Conservation (phyloP, 2,113 vertebrate species). For the Glaucidium brasilianum region DNA sequence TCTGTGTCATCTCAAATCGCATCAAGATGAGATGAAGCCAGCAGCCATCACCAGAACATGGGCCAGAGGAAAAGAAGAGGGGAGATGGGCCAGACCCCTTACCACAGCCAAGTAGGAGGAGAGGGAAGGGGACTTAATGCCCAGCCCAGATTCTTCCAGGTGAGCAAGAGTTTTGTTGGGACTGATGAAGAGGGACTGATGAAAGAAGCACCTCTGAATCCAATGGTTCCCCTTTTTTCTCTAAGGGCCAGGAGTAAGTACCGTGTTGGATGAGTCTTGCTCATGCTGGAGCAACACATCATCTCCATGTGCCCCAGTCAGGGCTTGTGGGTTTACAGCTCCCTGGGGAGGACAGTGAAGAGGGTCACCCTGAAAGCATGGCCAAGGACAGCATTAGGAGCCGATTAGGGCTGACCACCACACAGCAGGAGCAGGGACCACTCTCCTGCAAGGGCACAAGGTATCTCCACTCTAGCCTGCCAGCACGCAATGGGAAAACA, state of each 20-base stretch:
- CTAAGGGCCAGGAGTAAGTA: not conserved
- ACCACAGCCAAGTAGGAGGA: accelerated
- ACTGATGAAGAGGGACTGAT: not conserved
- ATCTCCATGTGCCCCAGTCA: not conserved
- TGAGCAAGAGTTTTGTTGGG: not conserved
- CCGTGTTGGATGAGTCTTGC: accelerated
- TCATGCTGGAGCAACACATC: not conserved
- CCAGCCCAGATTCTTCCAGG: not conserved
- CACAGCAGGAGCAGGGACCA: not conserved
- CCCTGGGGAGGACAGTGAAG: accelerated
- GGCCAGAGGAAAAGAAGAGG: not conserved
- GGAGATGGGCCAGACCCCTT: not conserved
- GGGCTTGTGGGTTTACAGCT: not conserved
- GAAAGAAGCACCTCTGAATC: not conserved
- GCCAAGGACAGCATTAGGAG: not conserved
- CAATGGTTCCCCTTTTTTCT: not conserved
- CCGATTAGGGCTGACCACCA: not conserved
- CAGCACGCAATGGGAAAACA: not conserved
- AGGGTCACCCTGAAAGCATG: not conserved
- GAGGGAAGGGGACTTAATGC: not conserved
- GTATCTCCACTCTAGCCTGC: not conserved
- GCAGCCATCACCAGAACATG: accelerated
- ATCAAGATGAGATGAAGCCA: not conserved
- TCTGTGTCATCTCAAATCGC: not conserved
- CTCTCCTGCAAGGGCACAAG: not conserved